phyloP scores from a whole-genome alignment of 2,888 invertebrate genomes.

The Leuctra nigra region DNA sequence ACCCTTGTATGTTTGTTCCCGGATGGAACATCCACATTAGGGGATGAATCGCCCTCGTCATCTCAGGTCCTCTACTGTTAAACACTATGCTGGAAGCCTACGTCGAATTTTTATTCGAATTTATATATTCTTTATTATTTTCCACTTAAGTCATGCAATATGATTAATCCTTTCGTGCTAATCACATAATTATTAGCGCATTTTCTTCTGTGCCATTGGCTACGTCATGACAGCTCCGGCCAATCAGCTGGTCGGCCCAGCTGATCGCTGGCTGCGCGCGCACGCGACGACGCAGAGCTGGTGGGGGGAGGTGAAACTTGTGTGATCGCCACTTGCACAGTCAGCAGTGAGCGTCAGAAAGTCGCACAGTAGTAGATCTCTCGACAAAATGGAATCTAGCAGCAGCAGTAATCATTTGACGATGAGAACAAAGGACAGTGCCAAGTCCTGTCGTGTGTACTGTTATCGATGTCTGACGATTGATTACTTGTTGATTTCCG shows the following conservation, averaged over 20 bases:
- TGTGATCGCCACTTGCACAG: not conserved
- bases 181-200: not conserved
- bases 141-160: not conserved
- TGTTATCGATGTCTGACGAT: not conserved
- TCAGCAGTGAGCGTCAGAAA: not conserved
- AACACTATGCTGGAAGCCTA: no score
- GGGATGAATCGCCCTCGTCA: no score
- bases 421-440: not conserved
- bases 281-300: not conserved
- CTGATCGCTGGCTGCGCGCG: constrained; percentile 18
- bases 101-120: not conserved
- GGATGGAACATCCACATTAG: no score
- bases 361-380: not conserved
- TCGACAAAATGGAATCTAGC: constrained; percentile 7
- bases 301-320: no score
- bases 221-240: constrained; percentile 18
- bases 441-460: not conserved
- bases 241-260: constrained; percentile 21
- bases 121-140: not conserved
- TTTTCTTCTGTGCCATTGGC: not conserved
- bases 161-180: not conserved
- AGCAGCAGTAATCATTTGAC: not conserved
- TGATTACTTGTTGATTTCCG: not conserved
- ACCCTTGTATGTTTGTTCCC: no score
- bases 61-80: no score